A percentile compares a stretch with the other conserved stretches of the same genome.
Evolutionary conservation across 2,113 vertebrate genomes (phyloP).

Genomic region (Colistium nudipinnis): DNA sequence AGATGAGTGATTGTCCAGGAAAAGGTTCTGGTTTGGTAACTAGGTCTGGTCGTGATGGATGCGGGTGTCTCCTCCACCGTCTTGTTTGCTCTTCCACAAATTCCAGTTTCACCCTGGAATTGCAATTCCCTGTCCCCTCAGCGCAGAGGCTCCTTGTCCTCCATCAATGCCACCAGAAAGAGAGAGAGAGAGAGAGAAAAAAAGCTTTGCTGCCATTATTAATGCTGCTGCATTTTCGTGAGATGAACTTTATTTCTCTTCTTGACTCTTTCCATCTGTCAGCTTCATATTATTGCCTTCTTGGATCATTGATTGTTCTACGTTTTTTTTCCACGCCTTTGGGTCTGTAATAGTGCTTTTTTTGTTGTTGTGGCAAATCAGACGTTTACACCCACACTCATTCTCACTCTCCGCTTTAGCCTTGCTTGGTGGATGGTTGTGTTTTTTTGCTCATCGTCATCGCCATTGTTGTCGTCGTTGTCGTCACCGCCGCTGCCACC

Average conservation of each 20-base stretch:
- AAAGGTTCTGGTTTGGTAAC: constrained; percentile 55
- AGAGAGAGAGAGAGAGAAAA: too few relatives aligned
- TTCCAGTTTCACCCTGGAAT: constrained; percentile 52
- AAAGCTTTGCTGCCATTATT: constrained; percentile 6
- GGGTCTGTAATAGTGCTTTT: too few relatives aligned
- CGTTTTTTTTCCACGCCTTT: too few relatives aligned
- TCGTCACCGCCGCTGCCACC: constrained; percentile 40
- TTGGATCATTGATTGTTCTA: too few relatives aligned
- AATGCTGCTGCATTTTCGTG: constrained; percentile 9
- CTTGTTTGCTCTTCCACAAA: constrained; percentile 36
- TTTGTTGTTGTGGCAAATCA: background rate
- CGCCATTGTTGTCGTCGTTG: constrained; percentile 45
- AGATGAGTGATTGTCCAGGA: constrained; percentile 46
- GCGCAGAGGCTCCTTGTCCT: constrained; percentile 23
- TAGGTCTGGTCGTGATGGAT: constrained; percentile 39
- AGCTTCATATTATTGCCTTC: background rate
- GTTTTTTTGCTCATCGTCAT: constrained; percentile 26
- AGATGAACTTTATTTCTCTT: background rate
- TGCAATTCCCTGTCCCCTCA: constrained; percentile 44
- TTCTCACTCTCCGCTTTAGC: background rate
- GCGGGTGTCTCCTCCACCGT: constrained; percentile 34
- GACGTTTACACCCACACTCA: too few relatives aligned
- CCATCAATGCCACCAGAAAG: constrained; percentile 37
- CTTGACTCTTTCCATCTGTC: background rate
- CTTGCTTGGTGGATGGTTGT: constrained; percentile 1